Evolutionary conservation across 2,797 vertebrate species (phyloP), one percentile per base, ranked within the genome.

Genomic region (Karalla daura): DNA sequence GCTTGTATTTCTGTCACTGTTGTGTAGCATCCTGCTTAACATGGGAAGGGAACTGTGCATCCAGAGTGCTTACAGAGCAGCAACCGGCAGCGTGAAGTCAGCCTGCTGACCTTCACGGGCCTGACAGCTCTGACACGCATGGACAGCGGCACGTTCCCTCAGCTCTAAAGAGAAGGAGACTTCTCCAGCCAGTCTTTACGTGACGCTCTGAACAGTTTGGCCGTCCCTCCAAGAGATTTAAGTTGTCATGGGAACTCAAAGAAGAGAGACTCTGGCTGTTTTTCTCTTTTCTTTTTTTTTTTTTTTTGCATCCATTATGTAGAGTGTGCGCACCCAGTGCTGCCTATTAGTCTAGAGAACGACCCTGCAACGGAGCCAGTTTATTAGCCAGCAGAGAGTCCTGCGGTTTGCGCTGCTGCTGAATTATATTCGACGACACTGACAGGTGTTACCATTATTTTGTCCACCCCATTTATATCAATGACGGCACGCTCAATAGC

Each of bases 31-130:
- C 7, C 81, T 86, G 81, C 86, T 89, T 89, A 89, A 72, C 78
- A 83, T 84, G 77, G 62, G 70, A 40, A 74, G 85, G 76, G 74
- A 28, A 39, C 54, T 18, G 35, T 47, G 74, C 67, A 73, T 77
- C 74, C 59, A 72, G 83, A 83, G 80, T 77, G 84, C 86, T 87
- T 70, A 80, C 70, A 77, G 72, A 76, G 74, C 68, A 79, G 78
- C 82, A 78, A 74, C 76, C 74, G 70, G 83, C 78, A 78, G 84
- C 80, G 78, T 69, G 72, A 83, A 87, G 69, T 63, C 80, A 73
- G 80, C 66, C 59, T 15, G 65, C 63, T 77, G 88, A 89, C 88
- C 86, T 88, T 90, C 86, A 90, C 81, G 51, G 63, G 69, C 76
- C 68, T 65, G 81, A 84, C 81, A 82, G 73, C 78, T 64, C 63